Evolutionary conservation across 1,140 invertebrate species (phyloP), one percentile per base, ranked within the genome.

Genomic region (Ceratosolen fusciceps): DNA sequence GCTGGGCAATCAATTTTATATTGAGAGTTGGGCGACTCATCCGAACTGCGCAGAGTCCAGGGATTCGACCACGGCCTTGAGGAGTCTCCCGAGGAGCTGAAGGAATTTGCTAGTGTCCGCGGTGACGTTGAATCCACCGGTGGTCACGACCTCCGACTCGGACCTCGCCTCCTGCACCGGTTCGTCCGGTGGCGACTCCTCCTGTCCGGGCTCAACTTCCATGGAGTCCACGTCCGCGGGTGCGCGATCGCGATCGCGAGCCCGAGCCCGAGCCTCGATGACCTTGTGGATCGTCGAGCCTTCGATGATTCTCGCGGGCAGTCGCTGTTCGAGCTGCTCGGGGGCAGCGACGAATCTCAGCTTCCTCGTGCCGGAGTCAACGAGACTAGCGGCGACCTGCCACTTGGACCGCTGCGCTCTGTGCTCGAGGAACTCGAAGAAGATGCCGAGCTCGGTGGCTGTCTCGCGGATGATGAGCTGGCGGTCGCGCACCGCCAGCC

Each of bases 401-500:
- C 86, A 84, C 74, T 86, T 81, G 21, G 82, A 77, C 9, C 72
- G 72, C 2, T 83, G 81, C 1, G 82, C 78, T 65, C 84, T 80
- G 37, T 90, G 87, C 26, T 90, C 89, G 1, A 90, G 81, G 47
- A 90, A 90, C 67, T 90, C 90, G 29, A 90, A 90, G 60, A 90
- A 88, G 0, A 90, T 85, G 0, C 88, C 86, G 5, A 90, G 80
- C 65, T 90, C 90, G 0, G 88, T 90, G 0, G 88, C 88, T 0
- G 89, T 90, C 81, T 90, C 90, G 0, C 90, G 84, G 4, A 86
- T 89, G n/a, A 90, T 90, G 0, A 90, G 70, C 58, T 90, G 90
- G 39, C 88, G 84, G 74, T 90, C 90, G 16, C 89, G 81, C 10
- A 89, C 79, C 3, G 89, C 86, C 24, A 90, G 74, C 77, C 90